Conservation (phyloP, 1,140 invertebrate species). For the Oncopodura yosiiana region DNA sequence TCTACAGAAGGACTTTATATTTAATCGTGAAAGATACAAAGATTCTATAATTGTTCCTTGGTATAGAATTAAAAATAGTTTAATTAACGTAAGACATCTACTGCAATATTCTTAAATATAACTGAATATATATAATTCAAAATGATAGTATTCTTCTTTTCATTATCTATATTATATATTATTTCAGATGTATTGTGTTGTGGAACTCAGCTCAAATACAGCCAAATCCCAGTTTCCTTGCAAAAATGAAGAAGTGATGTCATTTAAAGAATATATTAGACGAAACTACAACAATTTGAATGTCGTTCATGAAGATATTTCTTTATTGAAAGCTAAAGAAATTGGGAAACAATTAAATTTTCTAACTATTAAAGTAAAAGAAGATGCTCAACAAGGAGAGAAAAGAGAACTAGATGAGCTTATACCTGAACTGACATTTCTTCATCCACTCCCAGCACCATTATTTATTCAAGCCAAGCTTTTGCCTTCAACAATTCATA, state of each 20-base stretch:
- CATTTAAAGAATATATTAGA: constrained; percentile 5
- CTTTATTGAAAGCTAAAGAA: background rate
- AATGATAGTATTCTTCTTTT: too few species aligned
- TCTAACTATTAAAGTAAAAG: background rate
- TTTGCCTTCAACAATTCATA: constrained; percentile 19
- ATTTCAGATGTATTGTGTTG: background rate
- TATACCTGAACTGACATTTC: constrained; percentile 5
- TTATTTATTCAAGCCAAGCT: constrained; percentile 13
- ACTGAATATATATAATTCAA: too few species aligned
- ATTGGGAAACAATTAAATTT: constrained; percentile 23
- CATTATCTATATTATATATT: background rate
- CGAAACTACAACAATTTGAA: constrained; percentile 2
- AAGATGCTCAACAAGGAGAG: background rate
- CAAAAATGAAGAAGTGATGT: background rate
- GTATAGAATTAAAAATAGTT: background rate
- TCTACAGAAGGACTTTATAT: background rate
- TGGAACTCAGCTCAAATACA: background rate
- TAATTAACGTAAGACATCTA: too few species aligned
- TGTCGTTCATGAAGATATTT: background rate
- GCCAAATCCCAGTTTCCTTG: background rate
- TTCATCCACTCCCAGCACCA: background rate
- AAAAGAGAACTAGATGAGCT: background rate
- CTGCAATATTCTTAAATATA: too few species aligned
- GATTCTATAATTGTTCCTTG: constrained; percentile 12
- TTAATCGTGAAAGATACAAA: background rate